These are phyloP conservation scores for Scaptomyza cyrtandrae DNA, from an alignment of 2,888 invertebrate species.

Conservation along the genomic window DNA sequence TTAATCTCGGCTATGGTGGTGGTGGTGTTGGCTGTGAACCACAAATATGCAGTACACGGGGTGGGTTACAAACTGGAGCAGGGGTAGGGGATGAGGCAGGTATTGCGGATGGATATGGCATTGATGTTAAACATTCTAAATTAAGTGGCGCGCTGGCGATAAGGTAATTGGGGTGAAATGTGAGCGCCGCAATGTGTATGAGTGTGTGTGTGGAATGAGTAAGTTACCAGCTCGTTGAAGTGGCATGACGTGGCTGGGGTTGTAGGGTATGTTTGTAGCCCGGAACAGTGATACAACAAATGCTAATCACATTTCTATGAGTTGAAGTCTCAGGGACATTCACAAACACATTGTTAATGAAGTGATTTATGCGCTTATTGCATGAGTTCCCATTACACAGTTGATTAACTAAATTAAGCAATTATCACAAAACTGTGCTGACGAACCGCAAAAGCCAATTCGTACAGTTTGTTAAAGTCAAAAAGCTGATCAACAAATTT, in stretches of 20 bases:
- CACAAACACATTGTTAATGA: slow-evolving; percentile 46
- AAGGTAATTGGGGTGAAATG: slow-evolving; percentile 84
- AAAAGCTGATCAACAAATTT: slow-evolving; percentile 26
- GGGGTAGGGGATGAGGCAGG: slow-evolving; percentile 23
- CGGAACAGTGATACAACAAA: slow-evolving; percentile 35
- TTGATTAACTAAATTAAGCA: slow-evolving; percentile 75
- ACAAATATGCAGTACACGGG: slow-evolving; percentile 41
- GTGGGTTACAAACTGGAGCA: slow-evolving; percentile 31
- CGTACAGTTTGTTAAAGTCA: slow-evolving; percentile 21
- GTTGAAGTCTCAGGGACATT: slow-evolving; percentile 31
- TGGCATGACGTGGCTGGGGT: slow-evolving; percentile 13
- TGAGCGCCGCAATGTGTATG: slow-evolving; percentile 54
- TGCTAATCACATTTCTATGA: slow-evolving; percentile 62
- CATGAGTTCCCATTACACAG: slow-evolving; percentile 64
- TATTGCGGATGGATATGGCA: slow-evolving; percentile 47
- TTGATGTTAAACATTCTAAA: slow-evolving; percentile 81
- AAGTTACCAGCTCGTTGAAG: slow-evolving; percentile 54
- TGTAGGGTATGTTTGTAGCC: slow-evolving; percentile 4
- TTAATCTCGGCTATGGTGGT: slow-evolving; percentile 60
- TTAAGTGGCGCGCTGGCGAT: slow-evolving; percentile 83
- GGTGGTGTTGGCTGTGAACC: slow-evolving; percentile 49
- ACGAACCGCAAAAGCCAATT: slow-evolving; percentile 21
- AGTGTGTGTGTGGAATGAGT: slow-evolving; percentile 14
- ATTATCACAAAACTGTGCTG: slow-evolving; percentile 61
- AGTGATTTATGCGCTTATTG: slow-evolving; percentile 76